Base-by-base conservation (phyloP, 2,888 invertebrate genomes). In the Argyresthia goedartella region DNA sequence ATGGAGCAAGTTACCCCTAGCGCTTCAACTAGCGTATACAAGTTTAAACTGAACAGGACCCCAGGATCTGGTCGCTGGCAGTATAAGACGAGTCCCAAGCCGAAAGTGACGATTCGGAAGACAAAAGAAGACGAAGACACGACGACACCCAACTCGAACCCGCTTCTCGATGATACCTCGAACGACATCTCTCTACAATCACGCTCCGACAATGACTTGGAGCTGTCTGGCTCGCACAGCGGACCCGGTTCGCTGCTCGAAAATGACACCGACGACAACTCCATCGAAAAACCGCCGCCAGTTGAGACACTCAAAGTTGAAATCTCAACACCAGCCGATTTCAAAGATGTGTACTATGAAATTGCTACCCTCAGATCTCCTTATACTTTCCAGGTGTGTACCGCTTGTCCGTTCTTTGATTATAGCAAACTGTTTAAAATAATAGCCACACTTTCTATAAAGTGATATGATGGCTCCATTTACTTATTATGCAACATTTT, bases 351-450 rank as follows among this genome's bases (percentile, higher is more conserved):
- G 58, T 95, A 96, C 69, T 95, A 94, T 68, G 94, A 96, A 88
- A 94, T 96, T 63, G 95, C 95, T 42, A 96, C 96, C 1, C 93
- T 96, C 59, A 95, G 94, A 75, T 95, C 95, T 55, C 95, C 96
- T 4, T 96, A 95, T 67, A 92, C 94, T 53, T 96, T 95, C 80
- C 95, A 95, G 91, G 95, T 95, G 87, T 6, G 2, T 25, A 25
- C 25, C 6, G 25, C 25, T 48, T 51, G 14, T 42, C 9, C 14
- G 8, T 25, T 59, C 53, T 48, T 45, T 15, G 8, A 11, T 33
- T 42, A 42, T 33, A 10, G n/a, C 11, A 41, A 49, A 25, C 25
- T 25, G 25, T 25, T 25, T 25, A 25, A 25, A 25, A 25, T 4
- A 4, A 25, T 25, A 25, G 6, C 2, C 25, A 25, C 25, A 25